phyloP scores from a whole-genome alignment of 2,113 vertebrate species.

The Hiodon alosoides region DNA sequence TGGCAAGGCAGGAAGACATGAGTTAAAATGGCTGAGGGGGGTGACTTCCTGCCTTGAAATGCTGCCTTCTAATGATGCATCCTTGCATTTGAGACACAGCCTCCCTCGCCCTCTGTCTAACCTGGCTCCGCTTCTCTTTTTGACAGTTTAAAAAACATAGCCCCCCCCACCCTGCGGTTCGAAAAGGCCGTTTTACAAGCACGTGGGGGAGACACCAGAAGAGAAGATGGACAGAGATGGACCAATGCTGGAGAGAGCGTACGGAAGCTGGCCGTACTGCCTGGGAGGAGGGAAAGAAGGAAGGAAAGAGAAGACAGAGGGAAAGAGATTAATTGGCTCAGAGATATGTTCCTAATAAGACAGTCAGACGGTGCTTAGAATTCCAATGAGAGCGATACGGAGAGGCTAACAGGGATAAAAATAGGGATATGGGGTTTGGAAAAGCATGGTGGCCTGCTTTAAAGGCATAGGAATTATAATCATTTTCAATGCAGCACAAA shows the following conservation, averaged over 20 bases:
- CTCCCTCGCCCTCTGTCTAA: slow-evolving; percentile 17
- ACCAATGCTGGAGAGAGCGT: neutral
- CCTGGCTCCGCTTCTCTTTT: slow-evolving; percentile 36
- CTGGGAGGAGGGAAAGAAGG: slow-evolving; percentile 1
- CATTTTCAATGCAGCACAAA: no score
- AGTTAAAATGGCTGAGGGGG: no score
- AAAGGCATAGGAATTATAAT: neutral
- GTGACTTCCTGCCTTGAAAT: no score
- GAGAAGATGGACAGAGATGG: neutral
- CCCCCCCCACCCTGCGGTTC: slow-evolving; percentile 7
- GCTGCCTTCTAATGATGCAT: neutral
- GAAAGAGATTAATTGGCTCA: slow-evolving; percentile 30
- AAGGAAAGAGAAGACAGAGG: slow-evolving; percentile 10
- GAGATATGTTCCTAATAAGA: slow-evolving; percentile 42
- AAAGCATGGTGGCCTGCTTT: neutral
- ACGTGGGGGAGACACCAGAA: slow-evolving; percentile 20
- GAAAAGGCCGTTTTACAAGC: slow-evolving; percentile 44
- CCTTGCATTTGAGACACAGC: slow-evolving; percentile 15
- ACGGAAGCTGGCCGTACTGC: neutral
- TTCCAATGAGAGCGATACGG: slow-evolving; percentile 31
- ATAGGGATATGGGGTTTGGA: neutral
- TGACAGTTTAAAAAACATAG: slow-evolving; percentile 25
- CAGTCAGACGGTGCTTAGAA: slow-evolving; percentile 23
- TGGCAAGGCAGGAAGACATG: no score
- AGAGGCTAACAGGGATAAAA: neutral